Base-by-base conservation (phyloP, 2,888 invertebrate species). In the Melinopterus prodromus region DNA sequence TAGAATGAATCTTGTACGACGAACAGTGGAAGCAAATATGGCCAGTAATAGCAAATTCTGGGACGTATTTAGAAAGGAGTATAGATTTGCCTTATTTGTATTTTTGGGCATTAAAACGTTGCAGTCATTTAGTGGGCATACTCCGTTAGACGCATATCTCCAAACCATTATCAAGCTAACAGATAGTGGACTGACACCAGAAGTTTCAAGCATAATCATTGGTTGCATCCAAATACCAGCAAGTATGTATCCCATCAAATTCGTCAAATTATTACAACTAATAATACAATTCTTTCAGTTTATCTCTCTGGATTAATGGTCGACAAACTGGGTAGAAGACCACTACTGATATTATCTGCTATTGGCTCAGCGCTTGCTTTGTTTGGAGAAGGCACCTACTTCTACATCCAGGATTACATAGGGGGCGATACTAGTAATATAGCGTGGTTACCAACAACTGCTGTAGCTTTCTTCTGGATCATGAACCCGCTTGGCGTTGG, bases 401-500 rank as follows among this genome's bases (percentile, higher is more conserved):
- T 92, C 84, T 91, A 90, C 81, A 83, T 92, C 2, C 91, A 92
- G 85, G 89, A 91, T 79, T 74, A 74, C 14, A 9, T 74, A 26
- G 12, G 36, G 35, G 37, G 37, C 1, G 35, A 35, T 35, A 74
- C 36, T 74, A 36, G 36, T n/a, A n/a, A n/a, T 0, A 83, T 91
- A 53, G 90, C 91, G 0, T 90, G 91, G 86, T 83, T 93, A 75
- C 92, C 93, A 16, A 87, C 93, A 38, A 84, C 90, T 0, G 92
- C 92, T 0, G 89, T 93, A 0, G 86, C 92, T 70, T 87, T 91
- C 7, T 93, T 93, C 84, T 92, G 92, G 77, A 86, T 93, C 4
- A 86, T 92, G 14, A 92, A 92, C 78, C 91, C 92, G 0, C 86
- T 92, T 6, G 93, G 93, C 0, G 88, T 93, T 26, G 92, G 92